Conservation (phyloP, 1,140 invertebrate species). For the Brachionus sp. region DNA sequence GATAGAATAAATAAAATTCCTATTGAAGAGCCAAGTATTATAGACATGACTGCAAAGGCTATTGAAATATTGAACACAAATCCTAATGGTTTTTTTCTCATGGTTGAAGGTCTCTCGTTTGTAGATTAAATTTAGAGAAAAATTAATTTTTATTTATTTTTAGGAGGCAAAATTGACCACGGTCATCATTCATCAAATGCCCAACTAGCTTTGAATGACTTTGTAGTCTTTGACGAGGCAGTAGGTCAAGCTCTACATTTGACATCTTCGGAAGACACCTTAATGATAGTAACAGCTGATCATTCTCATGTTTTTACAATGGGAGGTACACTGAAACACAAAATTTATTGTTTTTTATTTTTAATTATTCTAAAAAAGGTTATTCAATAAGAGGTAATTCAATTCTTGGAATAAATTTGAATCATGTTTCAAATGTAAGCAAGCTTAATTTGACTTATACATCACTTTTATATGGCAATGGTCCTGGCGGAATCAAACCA, state of each 20-base stretch:
- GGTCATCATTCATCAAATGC: slow-evolving; percentile 79
- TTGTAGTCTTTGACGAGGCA: slow-evolving; percentile 73
- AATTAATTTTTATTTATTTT: neutral
- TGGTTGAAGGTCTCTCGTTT: slow-evolving; percentile 72
- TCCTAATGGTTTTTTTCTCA: slow-evolving; percentile 77
- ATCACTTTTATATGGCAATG: slow-evolving; percentile 57
- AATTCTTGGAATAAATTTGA: slow-evolving; percentile 48
- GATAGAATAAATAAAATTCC: slow-evolving; percentile 60
- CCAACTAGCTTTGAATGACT: slow-evolving; percentile 73
- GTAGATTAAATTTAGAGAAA: neutral
- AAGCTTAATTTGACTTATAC: slow-evolving; percentile 50
- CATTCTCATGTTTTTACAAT: slow-evolving; percentile 64
- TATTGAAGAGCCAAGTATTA: slow-evolving; percentile 65
- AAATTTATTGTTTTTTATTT: neutral
- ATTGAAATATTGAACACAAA: slow-evolving; percentile 75
- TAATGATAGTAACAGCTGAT: slow-evolving; percentile 85
- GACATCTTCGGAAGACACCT: slow-evolving; percentile 64
- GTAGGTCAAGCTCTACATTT: slow-evolving; percentile 32
- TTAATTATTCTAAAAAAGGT: slow-evolving; percentile 42
- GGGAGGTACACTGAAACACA: neutral
- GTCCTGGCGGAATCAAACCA: slow-evolving; percentile 50
- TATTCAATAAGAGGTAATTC: slow-evolving; percentile 47
- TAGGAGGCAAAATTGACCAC: slow-evolving; percentile 74
- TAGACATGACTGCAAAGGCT: slow-evolving; percentile 80
- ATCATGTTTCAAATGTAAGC: neutral